phyloP scores from a whole-genome alignment of 2,797 vertebrate genomes.

The Malurus leucopterus region DNA sequence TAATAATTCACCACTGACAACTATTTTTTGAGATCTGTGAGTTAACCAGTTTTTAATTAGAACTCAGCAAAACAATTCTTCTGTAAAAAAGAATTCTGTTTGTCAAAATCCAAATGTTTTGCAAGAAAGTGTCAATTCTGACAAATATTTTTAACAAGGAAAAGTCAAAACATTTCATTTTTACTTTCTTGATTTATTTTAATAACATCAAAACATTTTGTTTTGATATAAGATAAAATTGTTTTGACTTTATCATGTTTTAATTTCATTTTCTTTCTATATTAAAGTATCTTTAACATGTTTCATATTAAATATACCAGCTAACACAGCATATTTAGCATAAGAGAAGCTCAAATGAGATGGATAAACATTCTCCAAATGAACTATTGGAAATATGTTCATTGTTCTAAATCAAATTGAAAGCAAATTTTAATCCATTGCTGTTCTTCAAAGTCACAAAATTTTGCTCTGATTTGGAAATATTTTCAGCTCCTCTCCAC shows the following conservation, averaged over 20 bases:
- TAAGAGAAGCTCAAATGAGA: constrained; percentile 2
- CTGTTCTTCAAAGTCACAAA: neutral
- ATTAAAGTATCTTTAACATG: constrained; percentile 17
- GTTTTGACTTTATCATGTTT: constrained; percentile 40
- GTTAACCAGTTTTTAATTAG: constrained; percentile 52
- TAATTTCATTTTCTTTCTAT: constrained; percentile 15
- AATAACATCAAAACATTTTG: constrained; percentile 44
- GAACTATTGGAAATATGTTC: neutral
- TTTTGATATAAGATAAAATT: constrained; percentile 23
- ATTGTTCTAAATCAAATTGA: neutral
- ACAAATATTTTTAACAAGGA: constrained; percentile 55
- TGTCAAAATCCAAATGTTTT: constrained; percentile 55
- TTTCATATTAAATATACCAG: constrained; percentile 29
- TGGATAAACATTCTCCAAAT: constrained; percentile 20
- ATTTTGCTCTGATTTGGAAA: neutral
- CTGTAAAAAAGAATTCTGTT: constrained; percentile 22
- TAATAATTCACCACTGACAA: neutral
- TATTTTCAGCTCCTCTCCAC: neutral
- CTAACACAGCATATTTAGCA: constrained; percentile 5
- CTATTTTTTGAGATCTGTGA: constrained; percentile 3
- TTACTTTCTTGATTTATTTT: constrained; percentile 42
- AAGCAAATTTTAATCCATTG: neutral
- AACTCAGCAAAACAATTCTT: constrained; percentile 41
- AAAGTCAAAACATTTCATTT: constrained; percentile 59
- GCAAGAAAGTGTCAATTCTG: constrained; percentile 32